Percentiles rank a stretch among this genome's conserved stretches.
phyloP scores from a whole-genome alignment of 2,113 vertebrate species.

The Lepidothrix coronata region DNA sequence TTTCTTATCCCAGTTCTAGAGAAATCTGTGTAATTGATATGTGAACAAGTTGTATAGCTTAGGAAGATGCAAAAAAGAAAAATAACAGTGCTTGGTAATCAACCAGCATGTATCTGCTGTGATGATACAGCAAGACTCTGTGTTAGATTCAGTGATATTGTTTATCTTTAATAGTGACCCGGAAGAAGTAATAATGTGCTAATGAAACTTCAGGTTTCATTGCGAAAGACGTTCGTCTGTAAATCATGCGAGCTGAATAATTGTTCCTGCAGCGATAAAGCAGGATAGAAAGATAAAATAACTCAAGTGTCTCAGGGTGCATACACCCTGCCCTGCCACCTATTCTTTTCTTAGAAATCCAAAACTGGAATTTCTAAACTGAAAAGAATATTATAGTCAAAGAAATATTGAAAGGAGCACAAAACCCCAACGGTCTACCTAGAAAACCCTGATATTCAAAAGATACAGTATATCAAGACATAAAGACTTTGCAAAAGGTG shows the following conservation, averaged over 20 bases:
- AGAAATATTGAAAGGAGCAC: background rate
- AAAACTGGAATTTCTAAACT: background rate
- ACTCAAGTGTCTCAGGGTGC: background rate
- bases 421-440: background rate
- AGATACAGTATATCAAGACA: background rate
- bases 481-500: background rate
- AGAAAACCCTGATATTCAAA: background rate
- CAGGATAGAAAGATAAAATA: background rate
- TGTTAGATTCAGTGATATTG: background rate
- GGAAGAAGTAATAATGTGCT: background rate
- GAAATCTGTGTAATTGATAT: background rate
- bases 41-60: background rate
- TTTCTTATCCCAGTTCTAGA: background rate
- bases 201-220: background rate
- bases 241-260: background rate
- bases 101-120: background rate
- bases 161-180: background rate
- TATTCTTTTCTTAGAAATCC: background rate
- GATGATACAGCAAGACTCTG: background rate
- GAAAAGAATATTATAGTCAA: background rate
- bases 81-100: background rate
- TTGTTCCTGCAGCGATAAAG: background rate
- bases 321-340: background rate
- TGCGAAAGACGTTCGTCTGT: background rate
- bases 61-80: background rate